phyloP scores from a whole-genome alignment of 2,888 invertebrate genomes.

The Tuta absoluta region DNA sequence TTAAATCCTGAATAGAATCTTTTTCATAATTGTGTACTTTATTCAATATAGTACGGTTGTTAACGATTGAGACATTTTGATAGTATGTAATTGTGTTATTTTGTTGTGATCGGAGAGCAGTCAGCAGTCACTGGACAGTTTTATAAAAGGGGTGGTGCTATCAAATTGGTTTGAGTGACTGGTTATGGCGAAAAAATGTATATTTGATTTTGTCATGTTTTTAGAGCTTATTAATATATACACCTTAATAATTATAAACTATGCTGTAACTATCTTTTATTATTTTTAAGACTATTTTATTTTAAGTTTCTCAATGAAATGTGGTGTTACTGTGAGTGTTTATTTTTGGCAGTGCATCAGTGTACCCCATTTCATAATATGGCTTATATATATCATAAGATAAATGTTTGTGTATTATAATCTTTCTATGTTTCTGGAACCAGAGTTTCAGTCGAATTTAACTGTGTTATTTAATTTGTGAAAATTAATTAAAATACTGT shows the following conservation, averaged over 20 bases:
- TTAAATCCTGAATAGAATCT: slow-evolving; percentile 1
- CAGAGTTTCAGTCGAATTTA: slow-evolving; percentile 67
- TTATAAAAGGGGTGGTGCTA: slow-evolving; percentile 72
- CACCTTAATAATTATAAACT: slow-evolving; percentile 67
- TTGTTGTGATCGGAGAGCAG: slow-evolving; percentile 46
- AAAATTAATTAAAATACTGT: slow-evolving; percentile 76
- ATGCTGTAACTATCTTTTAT: slow-evolving; percentile 76
- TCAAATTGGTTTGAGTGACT: slow-evolving; percentile 69
- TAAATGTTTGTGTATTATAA: slow-evolving; percentile 60
- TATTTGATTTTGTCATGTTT: slow-evolving; percentile 76
- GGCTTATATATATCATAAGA: slow-evolving; percentile 61
- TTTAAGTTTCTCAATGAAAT: slow-evolving; percentile 53
- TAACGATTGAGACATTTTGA: slow-evolving; percentile 19
- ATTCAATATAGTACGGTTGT: slow-evolving; percentile 8
- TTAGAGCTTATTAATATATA: slow-evolving; percentile 81
- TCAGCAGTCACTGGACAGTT: slow-evolving; percentile 63
- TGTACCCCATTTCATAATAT: slow-evolving; percentile 47
- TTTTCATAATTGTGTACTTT: slow-evolving; percentile 10
- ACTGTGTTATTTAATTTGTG: slow-evolving; percentile 74
- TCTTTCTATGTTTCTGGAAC: slow-evolving; percentile 63
- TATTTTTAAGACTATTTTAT: slow-evolving; percentile 73
- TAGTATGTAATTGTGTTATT: slow-evolving; percentile 33
- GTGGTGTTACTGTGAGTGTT: slow-evolving; percentile 49
- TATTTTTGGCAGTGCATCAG: slow-evolving; percentile 43
- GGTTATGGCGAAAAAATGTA: slow-evolving; percentile 65